These are phyloP conservation scores for Stichopus chloronotus DNA, from an alignment of 35 echinoderm and acorn worm genomes.

Conservation along the genomic window DNA sequence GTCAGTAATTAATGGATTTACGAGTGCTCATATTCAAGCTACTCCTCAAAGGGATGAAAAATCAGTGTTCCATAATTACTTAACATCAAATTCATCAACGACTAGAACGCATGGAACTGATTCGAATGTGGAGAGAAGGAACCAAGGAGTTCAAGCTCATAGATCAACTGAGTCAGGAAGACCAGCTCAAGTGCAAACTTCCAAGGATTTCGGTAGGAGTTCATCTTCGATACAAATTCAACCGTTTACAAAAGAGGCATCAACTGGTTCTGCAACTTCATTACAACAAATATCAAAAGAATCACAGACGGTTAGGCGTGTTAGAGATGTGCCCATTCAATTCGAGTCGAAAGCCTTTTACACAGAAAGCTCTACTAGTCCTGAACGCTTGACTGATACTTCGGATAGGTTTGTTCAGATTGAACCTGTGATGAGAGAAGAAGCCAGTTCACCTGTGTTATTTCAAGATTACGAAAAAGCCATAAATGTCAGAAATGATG, in stretches of 20 bases:
- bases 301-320: not conserved
- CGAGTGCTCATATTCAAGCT: slow-evolving; percentile 11
- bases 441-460: slow-evolving; percentile 35
- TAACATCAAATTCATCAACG: not conserved
- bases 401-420: slow-evolving; percentile 53
- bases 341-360: slow-evolving; percentile 21
- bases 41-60: slow-evolving; percentile 11
- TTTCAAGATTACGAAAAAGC: not conserved
- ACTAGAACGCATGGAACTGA: not conserved
- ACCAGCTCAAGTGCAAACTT: slow-evolving; percentile 20
- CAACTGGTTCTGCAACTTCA: not conserved
- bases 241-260: slow-evolving; percentile 7
- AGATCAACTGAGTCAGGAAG: not conserved
- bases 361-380: slow-evolving; percentile 16
- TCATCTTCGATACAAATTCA: slow-evolving; percentile 33
- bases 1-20: not conserved
- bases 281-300: slow-evolving; percentile 26
- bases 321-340: slow-evolving; percentile 46
- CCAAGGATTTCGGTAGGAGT: not conserved
- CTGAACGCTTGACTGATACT: slow-evolving; percentile 3
- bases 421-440: slow-evolving; percentile 35
- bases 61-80: slow-evolving; percentile 12
- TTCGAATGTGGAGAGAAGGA: not conserved
- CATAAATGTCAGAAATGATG: not conserved
- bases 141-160: slow-evolving; percentile 16